These are phyloP conservation scores for Ciona savignyi DNA, from an alignment of 23 tunicate genomes.

Conservation along the genomic window DNA sequence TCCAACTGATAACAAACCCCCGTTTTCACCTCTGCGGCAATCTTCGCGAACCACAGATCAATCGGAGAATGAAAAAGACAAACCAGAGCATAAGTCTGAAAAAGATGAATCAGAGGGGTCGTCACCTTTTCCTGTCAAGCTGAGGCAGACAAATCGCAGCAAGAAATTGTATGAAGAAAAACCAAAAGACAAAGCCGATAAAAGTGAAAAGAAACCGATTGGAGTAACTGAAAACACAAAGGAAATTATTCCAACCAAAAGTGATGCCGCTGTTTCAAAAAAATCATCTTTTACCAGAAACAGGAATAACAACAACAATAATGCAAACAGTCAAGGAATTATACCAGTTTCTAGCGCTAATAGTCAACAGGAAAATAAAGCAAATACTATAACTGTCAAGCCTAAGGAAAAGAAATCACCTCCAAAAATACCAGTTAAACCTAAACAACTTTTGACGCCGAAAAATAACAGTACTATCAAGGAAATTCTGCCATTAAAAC, in stretches of 20 bases:
- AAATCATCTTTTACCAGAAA: slow-evolving; percentile 4
- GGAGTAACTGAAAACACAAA: neutral
- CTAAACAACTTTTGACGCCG: neutral
- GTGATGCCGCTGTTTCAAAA: neutral
- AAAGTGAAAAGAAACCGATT: no score
- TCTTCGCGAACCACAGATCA: neutral
- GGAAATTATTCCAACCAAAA: neutral
- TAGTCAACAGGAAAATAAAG: neutral
- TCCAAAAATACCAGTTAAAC: neutral
- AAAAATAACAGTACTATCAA: neutral
- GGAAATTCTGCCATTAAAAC: neutral
- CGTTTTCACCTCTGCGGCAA: neutral
- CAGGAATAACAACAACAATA: slow-evolving; percentile 2
- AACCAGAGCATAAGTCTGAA: neutral
- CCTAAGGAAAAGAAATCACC: neutral
- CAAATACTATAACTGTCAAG: neutral
- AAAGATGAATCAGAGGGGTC: neutral
- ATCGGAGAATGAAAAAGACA: neutral
- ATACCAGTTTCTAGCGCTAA: neutral
- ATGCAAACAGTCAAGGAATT: neutral
- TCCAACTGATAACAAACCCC: neutral
- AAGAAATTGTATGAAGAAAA: neutral
- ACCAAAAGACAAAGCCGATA: neutral
- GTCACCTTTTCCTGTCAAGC: neutral
- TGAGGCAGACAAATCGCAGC: neutral